Conservation (phyloP, 2,888 invertebrate species). For the Spilosoma lubricipeda region DNA sequence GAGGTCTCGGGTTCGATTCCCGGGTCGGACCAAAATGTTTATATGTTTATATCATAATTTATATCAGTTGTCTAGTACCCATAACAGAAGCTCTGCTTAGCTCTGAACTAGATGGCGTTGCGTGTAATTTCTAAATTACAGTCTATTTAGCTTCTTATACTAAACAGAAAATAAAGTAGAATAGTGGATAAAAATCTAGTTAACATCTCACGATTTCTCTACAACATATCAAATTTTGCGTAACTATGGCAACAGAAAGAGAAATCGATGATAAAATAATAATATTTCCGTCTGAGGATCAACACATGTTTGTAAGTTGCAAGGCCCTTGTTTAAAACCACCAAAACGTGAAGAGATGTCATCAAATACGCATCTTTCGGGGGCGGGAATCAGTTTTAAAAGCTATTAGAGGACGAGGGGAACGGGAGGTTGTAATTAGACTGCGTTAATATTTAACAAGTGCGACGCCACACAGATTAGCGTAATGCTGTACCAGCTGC, state of each 20-base stretch:
- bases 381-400: slow-evolving; percentile 86
- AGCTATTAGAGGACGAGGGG: slow-evolving; percentile 81
- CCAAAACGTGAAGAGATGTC: slow-evolving; percentile 79
- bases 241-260: slow-evolving; percentile 6
- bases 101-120: too few species aligned
- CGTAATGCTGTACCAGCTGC: slow-evolving; percentile 75
- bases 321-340: slow-evolving; percentile 60
- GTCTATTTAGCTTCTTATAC: not conserved
- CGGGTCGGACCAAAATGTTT: too few species aligned
- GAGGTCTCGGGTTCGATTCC: too few species aligned
- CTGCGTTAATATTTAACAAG: slow-evolving; percentile 86
- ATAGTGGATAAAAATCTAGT: not conserved
- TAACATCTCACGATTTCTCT: not conserved
- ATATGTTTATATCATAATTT: too few species aligned
- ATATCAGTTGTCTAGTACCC: too few species aligned
- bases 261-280: slow-evolving; percentile 31
- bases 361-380: slow-evolving; percentile 84
- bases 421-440: slow-evolving; percentile 81
- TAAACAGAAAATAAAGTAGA: not conserved
- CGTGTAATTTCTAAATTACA: too few species aligned
- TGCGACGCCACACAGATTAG: slow-evolving; percentile 81
- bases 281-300: slow-evolving; percentile 27
- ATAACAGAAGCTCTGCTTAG: too few species aligned
- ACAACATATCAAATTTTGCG: not conserved
- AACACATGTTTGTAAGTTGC: slow-evolving; percentile 47